phyloP scores from a whole-genome alignment of 2,797 vertebrate species.

The Neosalanx taihuensis region DNA sequence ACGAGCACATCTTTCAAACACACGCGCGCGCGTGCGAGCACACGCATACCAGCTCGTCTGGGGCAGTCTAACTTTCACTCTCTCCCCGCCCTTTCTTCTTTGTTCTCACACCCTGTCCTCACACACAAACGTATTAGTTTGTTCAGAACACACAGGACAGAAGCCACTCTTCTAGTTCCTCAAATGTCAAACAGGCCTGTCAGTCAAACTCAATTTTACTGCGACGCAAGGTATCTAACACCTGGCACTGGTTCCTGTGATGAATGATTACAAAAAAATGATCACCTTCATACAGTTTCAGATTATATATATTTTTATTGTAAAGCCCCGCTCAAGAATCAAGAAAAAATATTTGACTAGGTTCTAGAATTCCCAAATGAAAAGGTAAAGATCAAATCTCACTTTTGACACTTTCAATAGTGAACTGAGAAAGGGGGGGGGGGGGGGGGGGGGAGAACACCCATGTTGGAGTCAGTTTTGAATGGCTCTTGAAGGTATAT shows the following conservation, averaged over 20 bases:
- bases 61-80: background rate
- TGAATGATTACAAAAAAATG: conserved; percentile 14
- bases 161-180: conserved; percentile 52
- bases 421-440: background rate
- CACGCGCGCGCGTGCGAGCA: background rate
- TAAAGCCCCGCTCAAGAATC: conserved; percentile 41
- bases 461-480: conserved; percentile 40
- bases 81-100: background rate
- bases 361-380: conserved; percentile 47
- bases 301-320: conserved; percentile 6
- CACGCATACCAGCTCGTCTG: background rate
- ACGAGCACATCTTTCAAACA: background rate
- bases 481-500: conserved; percentile 34
- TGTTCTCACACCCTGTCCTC: background rate
- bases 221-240: background rate
- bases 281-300: conserved; percentile 19
- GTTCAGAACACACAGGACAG: background rate
- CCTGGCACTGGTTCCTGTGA: background rate
- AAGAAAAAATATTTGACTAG: conserved; percentile 50
- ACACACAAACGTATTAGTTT: conserved; percentile 19
- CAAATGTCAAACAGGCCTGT: conserved; percentile 27
- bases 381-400: conserved; percentile 41
- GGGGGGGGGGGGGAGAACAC: conserved; percentile 37
- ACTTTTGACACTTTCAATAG: conserved; percentile 42
- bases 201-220: conserved; percentile 31